Percentiles rank a stretch among this genome's conserved stretches.
These are phyloP conservation scores for Acromyrmex charruanus DNA, from an alignment of 1,140 invertebrate genomes.

Conservation along the genomic window DNA sequence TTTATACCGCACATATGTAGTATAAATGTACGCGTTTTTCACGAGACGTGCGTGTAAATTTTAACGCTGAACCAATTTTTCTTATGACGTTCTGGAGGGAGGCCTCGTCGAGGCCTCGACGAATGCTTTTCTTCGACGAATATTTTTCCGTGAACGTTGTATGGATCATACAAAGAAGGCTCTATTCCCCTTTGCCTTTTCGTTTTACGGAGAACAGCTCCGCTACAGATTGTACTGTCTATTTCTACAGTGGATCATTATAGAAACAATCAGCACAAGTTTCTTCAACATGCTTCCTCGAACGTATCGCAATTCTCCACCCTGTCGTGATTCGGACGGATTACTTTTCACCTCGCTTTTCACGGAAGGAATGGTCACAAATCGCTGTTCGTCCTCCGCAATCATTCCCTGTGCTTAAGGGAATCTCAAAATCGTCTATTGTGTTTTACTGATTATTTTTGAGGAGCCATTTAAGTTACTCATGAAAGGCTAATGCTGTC, in stretches of 20 bases:
- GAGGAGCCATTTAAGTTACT: not conserved
- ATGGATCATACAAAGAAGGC: not conserved
- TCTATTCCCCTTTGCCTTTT: not conserved
- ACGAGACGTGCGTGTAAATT: not conserved
- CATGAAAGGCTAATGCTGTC: not conserved
- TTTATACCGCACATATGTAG: not conserved
- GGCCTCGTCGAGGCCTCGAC: not conserved
- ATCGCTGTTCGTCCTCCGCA: conserved; percentile 17
- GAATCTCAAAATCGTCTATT: too few relatives aligned
- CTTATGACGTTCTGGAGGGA: not conserved
- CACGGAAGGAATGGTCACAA: conserved; percentile 15
- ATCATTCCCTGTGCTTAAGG: not conserved
- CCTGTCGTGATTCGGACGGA: conserved; percentile 25
- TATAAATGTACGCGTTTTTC: not conserved
- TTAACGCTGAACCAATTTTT: not conserved
- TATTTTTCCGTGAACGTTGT: conserved; percentile 28
- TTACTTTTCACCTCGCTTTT: conserved; percentile 38
- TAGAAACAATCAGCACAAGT: conserved; percentile 28
- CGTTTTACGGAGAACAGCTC: conserved; percentile 26
- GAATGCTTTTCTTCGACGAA: not conserved
- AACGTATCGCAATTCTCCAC: conserved; percentile 41
- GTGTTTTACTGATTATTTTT: too few relatives aligned
- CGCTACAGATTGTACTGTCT: not conserved
- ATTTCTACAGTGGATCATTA: conserved; percentile 1
- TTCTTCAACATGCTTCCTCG: conserved; percentile 36